Conservation (phyloP, 2,888 invertebrate species). For the Achlya flavicornis region DNA sequence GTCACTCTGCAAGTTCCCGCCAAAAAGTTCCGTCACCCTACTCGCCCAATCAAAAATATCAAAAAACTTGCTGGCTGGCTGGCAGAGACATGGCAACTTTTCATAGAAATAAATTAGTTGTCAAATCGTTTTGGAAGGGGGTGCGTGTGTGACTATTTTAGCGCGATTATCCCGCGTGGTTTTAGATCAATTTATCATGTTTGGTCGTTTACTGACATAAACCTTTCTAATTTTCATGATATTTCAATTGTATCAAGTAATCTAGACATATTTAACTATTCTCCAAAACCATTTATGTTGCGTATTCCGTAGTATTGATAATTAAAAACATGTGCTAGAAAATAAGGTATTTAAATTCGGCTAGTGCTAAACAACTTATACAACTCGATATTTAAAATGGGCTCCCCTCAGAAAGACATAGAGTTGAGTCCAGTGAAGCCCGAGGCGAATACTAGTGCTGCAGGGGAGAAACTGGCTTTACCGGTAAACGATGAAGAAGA, state of each 20-base stretch:
- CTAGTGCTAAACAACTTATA: conserved; percentile 22
- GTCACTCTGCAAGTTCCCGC: no score
- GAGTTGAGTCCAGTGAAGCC: conserved; percentile 70
- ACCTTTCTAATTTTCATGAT: background rate
- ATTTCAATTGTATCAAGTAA: background rate
- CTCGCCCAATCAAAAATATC: no score
- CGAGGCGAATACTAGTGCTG: conserved; percentile 41
- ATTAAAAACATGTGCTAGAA: conserved; percentile 4
- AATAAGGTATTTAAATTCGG: conserved; percentile 24
- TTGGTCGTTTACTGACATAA: conserved; percentile 8
- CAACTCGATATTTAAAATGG: conserved; percentile 43
- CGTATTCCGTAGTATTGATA: background rate
- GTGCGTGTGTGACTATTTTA: conserved; percentile 23
- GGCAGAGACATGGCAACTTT: background rate
- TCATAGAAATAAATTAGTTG: conserved; percentile 20
- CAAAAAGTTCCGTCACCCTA: no score
- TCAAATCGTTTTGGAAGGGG: conserved; percentile 27
- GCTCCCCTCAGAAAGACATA: conserved; percentile 71
- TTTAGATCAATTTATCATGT: conserved; percentile 27
- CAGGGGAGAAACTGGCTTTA: conserved; percentile 48
- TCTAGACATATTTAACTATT: background rate
- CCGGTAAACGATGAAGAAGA: conserved; percentile 73
- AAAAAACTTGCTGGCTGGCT: background rate
- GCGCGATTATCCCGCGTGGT: conserved; percentile 33
- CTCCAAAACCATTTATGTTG: background rate